These are phyloP conservation scores for Andrena camellia DNA, from an alignment of 2,888 invertebrate species.

Conservation along the genomic window DNA sequence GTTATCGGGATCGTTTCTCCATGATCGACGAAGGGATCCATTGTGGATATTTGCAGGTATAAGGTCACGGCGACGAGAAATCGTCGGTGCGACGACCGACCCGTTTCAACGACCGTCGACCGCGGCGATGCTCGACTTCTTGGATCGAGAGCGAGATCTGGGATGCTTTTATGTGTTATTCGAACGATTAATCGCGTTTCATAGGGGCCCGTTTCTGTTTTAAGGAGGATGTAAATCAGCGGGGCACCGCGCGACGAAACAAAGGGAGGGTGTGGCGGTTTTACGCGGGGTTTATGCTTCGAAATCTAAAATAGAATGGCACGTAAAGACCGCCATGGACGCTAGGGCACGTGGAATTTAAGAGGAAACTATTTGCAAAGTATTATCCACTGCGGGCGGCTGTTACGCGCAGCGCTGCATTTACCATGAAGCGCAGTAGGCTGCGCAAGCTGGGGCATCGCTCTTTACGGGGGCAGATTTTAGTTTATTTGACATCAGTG, in stretches of 20 bases:
- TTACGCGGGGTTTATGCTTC: conserved; percentile 50
- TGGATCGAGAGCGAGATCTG: not conserved
- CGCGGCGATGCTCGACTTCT: not conserved
- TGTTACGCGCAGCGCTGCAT: not conserved
- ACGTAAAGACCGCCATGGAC: conserved; percentile 35
- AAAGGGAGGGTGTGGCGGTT: conserved; percentile 63
- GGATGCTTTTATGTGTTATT: not conserved
- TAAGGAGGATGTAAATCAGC: conserved; percentile 55
- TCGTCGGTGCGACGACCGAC: not conserved
- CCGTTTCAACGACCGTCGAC: not conserved
- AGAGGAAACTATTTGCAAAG: conserved; percentile 18
- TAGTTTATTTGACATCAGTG: no score
- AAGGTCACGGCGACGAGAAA: not conserved
- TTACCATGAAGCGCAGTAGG: not conserved
- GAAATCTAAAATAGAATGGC: conserved; percentile 63
- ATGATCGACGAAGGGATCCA: not conserved
- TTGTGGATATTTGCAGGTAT: not conserved
- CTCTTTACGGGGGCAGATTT: no score
- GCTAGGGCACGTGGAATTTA: conserved; percentile 42
- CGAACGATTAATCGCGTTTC: conserved; percentile 32
- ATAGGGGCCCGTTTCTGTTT: conserved; percentile 20
- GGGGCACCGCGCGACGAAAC: conserved; percentile 39
- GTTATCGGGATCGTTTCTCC: not conserved
- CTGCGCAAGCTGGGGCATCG: no score
- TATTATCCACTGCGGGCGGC: conserved; percentile 12